Base-by-base conservation (phyloP, 2,888 invertebrate genomes). In the Apantesis nais region DNA sequence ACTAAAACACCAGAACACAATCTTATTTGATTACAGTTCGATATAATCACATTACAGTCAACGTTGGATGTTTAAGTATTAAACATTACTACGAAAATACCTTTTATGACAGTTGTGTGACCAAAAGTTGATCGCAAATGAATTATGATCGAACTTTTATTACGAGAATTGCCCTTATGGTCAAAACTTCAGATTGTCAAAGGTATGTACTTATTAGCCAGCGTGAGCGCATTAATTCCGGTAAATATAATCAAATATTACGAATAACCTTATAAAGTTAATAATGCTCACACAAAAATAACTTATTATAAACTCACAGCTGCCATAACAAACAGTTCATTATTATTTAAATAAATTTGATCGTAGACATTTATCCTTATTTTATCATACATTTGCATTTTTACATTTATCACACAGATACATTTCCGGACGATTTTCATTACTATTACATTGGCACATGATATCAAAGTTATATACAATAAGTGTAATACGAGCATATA, bases 341-440 rank as follows among this genome's bases (percentile, higher is more conserved):
- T 58, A 58, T 29, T 68, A 66, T 66, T 68, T 25, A 16, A 63
- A 68, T 64, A 60, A 78, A 75, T 70, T 62, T 67, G 37, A 62
- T 73, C n/a, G 69, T 67, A 71, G 71, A 66, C 66, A 75, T 64
- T 73, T 80, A 77, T 75, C 78, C 78, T 78, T 68, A 31, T 71
- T 80, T 75, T 68, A 64, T 73, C 71, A 69, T 65, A 65, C 4
- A 62, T 62, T 52, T 34, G 31, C 64, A 64, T 64, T 48, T 48
- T 31, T 48, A 34, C 64, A 64, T 48, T 48, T 25, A 64, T 64
- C 48, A 64, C 34, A 63, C 29, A 39, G 29, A 63, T 19, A 29
- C 29, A 9, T 29, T 4, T 41, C 37, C 62, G 9, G 29, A 29
- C 62, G 12, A 19, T 55, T 25, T 25, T 55, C 48, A 48, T 62